Evolutionary conservation across 2,113 vertebrate species (phyloP).

Genomic region (Spheniscus mendiculus): DNA sequence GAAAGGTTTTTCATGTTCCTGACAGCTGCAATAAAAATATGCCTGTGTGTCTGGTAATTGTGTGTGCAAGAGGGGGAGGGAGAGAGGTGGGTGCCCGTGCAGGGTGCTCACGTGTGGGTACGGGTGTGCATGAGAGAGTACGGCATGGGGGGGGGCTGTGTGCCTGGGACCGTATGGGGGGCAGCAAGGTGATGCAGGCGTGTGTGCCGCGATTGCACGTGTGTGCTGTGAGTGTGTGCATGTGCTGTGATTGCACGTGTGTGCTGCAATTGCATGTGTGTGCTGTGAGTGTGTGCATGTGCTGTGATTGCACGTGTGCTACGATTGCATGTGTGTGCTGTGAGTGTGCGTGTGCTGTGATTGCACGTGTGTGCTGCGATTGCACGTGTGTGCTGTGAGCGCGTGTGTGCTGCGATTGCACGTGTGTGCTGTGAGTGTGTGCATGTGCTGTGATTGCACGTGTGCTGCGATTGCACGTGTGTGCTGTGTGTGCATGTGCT

Average conservation of each 20-base stretch:
- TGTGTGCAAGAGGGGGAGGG: background rate
- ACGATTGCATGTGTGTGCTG: background rate
- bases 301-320: too few relatives aligned
- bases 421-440: accelerated
- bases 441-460: too few relatives aligned
- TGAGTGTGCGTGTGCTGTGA: accelerated
- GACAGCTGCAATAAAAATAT: slow-evolving; percentile 63
- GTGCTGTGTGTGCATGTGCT: background rate
- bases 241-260: too few relatives aligned
- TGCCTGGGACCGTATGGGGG: accelerated
- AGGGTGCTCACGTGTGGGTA: background rate
- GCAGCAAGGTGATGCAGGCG: too few relatives aligned
- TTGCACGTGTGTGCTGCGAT: too few relatives aligned
- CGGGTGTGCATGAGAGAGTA: accelerated
- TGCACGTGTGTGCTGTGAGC: too few relatives aligned
- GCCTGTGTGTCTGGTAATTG: background rate
- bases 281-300: background rate
- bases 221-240: accelerated
- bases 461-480: too few relatives aligned
- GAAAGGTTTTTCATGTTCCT: slow-evolving; percentile 55
- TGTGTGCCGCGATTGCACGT: accelerated
- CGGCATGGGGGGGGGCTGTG: too few relatives aligned
- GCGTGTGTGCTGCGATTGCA: background rate
- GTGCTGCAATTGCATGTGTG: too few relatives aligned
- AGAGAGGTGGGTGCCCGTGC: background rate